Conservation (phyloP, 2,113 vertebrate genomes). For the Chascanopsetta lugubris region DNA sequence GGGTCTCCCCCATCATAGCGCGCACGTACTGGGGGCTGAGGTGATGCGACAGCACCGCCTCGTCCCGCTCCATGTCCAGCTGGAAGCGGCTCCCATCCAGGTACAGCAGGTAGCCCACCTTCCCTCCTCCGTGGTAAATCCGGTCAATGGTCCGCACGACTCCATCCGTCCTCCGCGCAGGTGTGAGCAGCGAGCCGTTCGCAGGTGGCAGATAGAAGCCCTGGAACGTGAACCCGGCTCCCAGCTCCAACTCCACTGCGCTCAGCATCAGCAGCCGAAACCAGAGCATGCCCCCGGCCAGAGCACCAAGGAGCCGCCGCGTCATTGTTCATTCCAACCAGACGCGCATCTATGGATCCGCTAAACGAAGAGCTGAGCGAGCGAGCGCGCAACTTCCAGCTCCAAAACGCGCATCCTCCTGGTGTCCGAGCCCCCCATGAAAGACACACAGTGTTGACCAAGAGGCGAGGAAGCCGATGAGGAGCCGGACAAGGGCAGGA, state of each 20-base stretch:
- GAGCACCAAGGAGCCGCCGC: conserved; percentile 57
- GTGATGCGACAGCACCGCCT: conserved; percentile 74
- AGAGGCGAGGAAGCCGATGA: conserved; percentile 55
- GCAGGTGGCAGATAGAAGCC: conserved; percentile 77
- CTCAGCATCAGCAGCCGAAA: conserved; percentile 71
- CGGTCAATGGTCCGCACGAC: conserved; percentile 86
- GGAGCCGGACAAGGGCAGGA: conserved; percentile 8
- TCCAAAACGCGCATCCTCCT: conserved; percentile 72
- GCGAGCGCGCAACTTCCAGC: conserved; percentile 47
- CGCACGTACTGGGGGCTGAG: conserved; percentile 71
- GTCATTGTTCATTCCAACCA: conserved; percentile 70
- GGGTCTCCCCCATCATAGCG: conserved; percentile 65
- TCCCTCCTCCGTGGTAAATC: conserved; percentile 90
- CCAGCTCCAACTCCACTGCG: conserved; percentile 57
- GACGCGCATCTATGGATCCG: conserved; percentile 50
- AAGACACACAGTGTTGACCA: conserved; percentile 46
- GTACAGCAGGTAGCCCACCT: conserved; percentile 90
- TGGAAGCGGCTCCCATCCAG: conserved; percentile 87
- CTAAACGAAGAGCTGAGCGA: conserved; percentile 45
- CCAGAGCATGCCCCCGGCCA: conserved; percentile 59
- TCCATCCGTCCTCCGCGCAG: conserved; percentile 80
- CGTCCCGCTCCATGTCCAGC: conserved; percentile 90
- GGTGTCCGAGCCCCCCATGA: conserved; percentile 56
- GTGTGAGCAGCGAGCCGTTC: conserved; percentile 69
- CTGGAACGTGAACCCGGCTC: conserved; percentile 53